Base-by-base conservation (phyloP, 1,140 invertebrate genomes). In the Drosophila nasuta region DNA sequence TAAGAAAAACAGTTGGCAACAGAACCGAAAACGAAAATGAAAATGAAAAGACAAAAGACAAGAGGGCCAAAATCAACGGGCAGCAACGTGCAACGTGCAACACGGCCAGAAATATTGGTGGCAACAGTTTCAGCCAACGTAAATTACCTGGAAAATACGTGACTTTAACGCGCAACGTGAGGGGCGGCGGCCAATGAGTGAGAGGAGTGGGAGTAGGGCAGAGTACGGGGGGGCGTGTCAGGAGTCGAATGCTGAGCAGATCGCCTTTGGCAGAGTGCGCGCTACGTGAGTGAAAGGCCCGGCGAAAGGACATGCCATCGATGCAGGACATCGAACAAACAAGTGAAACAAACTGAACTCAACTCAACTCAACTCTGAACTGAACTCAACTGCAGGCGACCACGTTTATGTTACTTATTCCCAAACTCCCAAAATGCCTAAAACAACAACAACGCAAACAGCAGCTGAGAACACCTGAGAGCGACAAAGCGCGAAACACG, bases 61-160 rank as follows among this genome's bases (percentile, higher is more conserved):
- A 59, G 76, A 25, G 75, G 62, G 62, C 76, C 77, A 81, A 87
- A 83, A 83, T 87, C 83, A 77, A 69, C 80, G 72, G 72, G 64
- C 79, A 81, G 64, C 79, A 81, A 69, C 78, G 17, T 43, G 41
- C 6, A 41, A 49, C 10, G 11, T 17, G 17, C 30, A 43, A 69
- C 64, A 72, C 70, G 79, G 79, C 82, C 82, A 87, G 79, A 87
- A 87, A 87, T 87, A 87, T 87, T 87, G 82, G 83, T 87, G 83
- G 83, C 85, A 88, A 88, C 83, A 88, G 83, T 88, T 88, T 83
- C 83, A 67, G 77, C 75, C 81, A 88, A 88, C 85, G 85, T 88
- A 89, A 88, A 88, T 88, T 88, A 88, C 85, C 85, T 88, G 85
- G 85, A 88, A 88, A 88, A 88, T 89, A 88, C 85, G 85, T 88